Conservation (phyloP, 2,797 vertebrate species). For the Hipposideros larvatus region DNA sequence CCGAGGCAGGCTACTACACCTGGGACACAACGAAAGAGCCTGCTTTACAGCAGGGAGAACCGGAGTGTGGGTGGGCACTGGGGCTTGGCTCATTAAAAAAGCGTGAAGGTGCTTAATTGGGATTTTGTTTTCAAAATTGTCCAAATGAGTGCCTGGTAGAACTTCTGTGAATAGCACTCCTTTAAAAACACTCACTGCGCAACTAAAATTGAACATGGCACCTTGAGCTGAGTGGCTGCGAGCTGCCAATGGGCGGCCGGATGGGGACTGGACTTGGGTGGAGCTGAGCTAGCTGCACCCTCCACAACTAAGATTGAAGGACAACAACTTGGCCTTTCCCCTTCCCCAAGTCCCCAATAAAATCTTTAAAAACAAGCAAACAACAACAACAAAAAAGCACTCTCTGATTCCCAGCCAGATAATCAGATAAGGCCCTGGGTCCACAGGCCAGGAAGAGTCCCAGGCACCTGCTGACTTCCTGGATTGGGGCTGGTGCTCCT, state of each 20-base stretch:
- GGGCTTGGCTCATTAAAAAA: background rate
- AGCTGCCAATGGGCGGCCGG: no score
- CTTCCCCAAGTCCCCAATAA: no score
- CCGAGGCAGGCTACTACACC: background rate
- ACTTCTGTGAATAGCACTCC: background rate
- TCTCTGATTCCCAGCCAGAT: background rate
- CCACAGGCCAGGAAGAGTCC: background rate
- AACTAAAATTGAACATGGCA: no score
- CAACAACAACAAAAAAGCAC: no score
- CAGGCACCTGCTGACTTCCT: background rate
- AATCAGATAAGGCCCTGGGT: background rate
- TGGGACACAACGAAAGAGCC: background rate
- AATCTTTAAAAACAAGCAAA: no score
- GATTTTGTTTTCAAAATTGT: background rate
- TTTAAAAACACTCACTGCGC: background rate
- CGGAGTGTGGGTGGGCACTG: background rate
- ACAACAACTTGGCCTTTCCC: no score
- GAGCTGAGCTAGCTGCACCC: no score
- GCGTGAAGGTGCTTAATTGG: background rate
- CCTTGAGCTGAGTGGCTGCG: no score
- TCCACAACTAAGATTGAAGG: no score
- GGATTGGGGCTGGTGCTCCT: background rate
- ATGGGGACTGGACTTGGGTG: no score
- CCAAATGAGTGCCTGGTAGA: background rate
- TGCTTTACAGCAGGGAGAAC: background rate